Conservation (phyloP, 2,113 vertebrate species). For the Cyprinodon tularosa region DNA sequence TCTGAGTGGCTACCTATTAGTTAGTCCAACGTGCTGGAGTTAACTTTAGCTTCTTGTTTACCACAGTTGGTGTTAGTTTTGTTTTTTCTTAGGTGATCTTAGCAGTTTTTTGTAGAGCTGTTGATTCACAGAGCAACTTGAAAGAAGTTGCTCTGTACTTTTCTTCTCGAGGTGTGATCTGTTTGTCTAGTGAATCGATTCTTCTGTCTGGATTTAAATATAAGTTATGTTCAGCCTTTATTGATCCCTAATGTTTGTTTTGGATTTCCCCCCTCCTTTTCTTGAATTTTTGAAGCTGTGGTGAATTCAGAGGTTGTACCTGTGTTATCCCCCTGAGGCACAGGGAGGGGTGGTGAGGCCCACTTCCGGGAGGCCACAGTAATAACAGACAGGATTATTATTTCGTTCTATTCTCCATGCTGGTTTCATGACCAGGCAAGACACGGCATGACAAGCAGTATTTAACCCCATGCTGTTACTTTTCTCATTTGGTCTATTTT, state of each 20-base stretch:
- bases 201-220: slow-evolving; percentile 3
- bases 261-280: background rate
- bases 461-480: background rate
- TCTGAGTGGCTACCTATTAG: slow-evolving; percentile 9
- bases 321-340: slow-evolving; percentile 52
- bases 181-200: background rate
- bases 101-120: background rate
- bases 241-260: background rate
- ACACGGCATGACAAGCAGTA: slow-evolving; percentile 63
- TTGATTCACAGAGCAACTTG: background rate
- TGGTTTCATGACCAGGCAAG: slow-evolving; percentile 63
- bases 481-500: slow-evolving; percentile 7
- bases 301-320: slow-evolving; percentile 62
- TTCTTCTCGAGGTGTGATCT: slow-evolving; percentile 17
- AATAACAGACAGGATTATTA: slow-evolving; percentile 71
- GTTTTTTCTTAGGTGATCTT: background rate
- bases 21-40: background rate
- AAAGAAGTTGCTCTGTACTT: slow-evolving; percentile 18
- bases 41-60: slow-evolving; percentile 4
- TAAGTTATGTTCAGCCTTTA: background rate
- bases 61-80: background rate
- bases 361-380: slow-evolving; percentile 73
- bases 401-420: slow-evolving; percentile 42
- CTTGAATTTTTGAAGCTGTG: background rate
- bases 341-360: slow-evolving; percentile 71